These are phyloP conservation scores for Onychostoma macrolepis DNA, from an alignment of 2,113 vertebrate species.

Conservation along the genomic window DNA sequence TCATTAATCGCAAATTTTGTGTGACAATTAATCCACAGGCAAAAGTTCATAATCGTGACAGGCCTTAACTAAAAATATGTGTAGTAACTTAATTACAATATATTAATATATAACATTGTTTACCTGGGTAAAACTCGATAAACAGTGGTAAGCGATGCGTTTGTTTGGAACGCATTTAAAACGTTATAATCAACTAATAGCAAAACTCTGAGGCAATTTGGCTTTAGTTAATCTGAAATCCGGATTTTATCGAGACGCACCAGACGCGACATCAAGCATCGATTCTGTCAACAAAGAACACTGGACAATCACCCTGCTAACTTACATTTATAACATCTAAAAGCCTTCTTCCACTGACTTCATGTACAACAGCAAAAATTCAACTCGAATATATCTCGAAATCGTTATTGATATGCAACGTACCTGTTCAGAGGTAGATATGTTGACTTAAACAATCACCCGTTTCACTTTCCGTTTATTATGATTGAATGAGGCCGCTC, in stretches of 20 bases:
- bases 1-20: not conserved
- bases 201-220: not conserved
- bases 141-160: too few species aligned
- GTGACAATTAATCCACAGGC: not conserved
- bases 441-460: not conserved
- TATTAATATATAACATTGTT: not conserved
- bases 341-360: not conserved
- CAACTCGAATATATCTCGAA: not conserved
- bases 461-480: constrained; percentile 18
- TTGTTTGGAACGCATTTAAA: not conserved
- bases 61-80: not conserved
- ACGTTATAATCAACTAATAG: not conserved
- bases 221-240: not conserved
- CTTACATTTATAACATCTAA: not conserved
- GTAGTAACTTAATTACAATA: too few species aligned
- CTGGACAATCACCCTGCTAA: not conserved
- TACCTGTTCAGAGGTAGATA: not conserved
- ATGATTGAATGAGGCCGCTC: constrained; percentile 12
- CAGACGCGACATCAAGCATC: not conserved
- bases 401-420: not conserved
- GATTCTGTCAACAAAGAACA: not conserved
- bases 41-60: not conserved
- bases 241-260: not conserved
- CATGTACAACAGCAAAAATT: not conserved
- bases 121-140: not conserved